Percentiles rank a stretch among this genome's conserved stretches.
Conservation (phyloP, 1,140 invertebrate genomes). For the Pseudachorutes palmiensis region DNA sequence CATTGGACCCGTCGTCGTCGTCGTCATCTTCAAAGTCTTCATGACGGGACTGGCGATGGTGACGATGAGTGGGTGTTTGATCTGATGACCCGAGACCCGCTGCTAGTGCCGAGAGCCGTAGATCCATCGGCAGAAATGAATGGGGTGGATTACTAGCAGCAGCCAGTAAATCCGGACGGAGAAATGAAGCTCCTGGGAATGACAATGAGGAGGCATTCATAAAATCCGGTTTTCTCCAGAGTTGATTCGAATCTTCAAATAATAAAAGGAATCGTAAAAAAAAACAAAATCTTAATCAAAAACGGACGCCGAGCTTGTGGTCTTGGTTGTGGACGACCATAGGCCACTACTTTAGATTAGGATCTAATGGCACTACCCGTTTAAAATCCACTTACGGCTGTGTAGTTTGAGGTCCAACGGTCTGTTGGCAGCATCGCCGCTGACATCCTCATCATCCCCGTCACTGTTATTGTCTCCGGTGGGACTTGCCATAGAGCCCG, state of each 20-base stretch:
- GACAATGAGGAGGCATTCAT: slow-evolving; percentile 13
- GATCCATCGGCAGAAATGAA: slow-evolving; percentile 27
- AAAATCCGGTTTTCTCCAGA: slow-evolving; percentile 27
- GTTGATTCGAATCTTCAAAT: slow-evolving; percentile 24
- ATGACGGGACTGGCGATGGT: too few relatives aligned
- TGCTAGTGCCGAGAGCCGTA: slow-evolving; percentile 14
- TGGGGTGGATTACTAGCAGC: neutral
- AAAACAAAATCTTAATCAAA: neutral
- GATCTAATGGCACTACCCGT: too few relatives aligned
- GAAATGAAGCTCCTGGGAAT: slow-evolving; percentile 3
- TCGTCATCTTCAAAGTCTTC: too few relatives aligned
- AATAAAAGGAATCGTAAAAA: neutral
- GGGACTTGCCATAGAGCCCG: neutral
- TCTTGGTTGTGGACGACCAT: too few relatives aligned
- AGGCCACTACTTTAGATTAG: too few relatives aligned
- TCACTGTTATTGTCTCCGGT: slow-evolving; percentile 22
- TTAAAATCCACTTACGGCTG: slow-evolving; percentile 35
- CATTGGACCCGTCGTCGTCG: too few relatives aligned
- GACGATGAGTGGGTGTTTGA: too few relatives aligned
- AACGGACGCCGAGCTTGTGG: too few relatives aligned
- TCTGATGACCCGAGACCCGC: too few relatives aligned
- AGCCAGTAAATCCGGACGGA: neutral
- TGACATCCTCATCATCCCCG: too few relatives aligned
- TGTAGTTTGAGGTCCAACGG: slow-evolving; percentile 37
- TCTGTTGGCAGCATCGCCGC: slow-evolving; percentile 22